These are phyloP conservation scores for Macrocentrus cingulum DNA, from an alignment of 1,140 invertebrate species.

Conservation along the genomic window DNA sequence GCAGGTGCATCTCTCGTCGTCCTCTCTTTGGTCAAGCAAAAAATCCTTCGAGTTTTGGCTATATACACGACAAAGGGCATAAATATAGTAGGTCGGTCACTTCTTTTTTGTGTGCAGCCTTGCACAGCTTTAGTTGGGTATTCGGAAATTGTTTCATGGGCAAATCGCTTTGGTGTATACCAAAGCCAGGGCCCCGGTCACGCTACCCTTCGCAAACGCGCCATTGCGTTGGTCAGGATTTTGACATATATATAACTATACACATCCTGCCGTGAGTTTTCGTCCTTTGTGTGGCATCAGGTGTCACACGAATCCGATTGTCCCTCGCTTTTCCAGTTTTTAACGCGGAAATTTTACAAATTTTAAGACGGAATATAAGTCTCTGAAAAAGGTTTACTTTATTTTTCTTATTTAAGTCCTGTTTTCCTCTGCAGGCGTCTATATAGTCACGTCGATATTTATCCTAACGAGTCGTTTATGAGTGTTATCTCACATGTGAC, in stretches of 20 bases:
- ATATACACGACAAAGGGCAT: not conserved
- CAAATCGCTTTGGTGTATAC: conserved; percentile 11
- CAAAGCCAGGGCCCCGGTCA: conserved; percentile 10
- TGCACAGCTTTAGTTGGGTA: not conserved
- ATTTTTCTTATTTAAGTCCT: no score
- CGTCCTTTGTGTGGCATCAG: not conserved
- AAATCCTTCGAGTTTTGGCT: not conserved
- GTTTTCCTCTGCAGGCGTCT: no score
- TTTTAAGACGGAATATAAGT: no score
- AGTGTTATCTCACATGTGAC: no score
- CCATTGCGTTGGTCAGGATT: conserved; percentile 23
- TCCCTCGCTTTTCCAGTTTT: no score
- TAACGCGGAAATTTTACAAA: no score
- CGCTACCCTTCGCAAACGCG: not conserved
- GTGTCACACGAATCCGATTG: not conserved
- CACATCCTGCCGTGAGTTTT: not conserved
- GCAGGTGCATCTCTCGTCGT: conserved; percentile 45
- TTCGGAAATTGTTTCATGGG: conserved; percentile 17
- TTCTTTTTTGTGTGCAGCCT: conserved; percentile 3
- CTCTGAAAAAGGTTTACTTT: no score
- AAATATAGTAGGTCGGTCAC: not conserved
- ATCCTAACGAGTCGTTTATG: no score
- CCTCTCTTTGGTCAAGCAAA: not conserved
- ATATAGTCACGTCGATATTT: no score
- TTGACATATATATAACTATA: conserved; percentile 4